Percentiles rank a stretch among this genome's conserved stretches.
Conservation (phyloP, 2,113 vertebrate genomes). For the Daboia siamensis region DNA sequence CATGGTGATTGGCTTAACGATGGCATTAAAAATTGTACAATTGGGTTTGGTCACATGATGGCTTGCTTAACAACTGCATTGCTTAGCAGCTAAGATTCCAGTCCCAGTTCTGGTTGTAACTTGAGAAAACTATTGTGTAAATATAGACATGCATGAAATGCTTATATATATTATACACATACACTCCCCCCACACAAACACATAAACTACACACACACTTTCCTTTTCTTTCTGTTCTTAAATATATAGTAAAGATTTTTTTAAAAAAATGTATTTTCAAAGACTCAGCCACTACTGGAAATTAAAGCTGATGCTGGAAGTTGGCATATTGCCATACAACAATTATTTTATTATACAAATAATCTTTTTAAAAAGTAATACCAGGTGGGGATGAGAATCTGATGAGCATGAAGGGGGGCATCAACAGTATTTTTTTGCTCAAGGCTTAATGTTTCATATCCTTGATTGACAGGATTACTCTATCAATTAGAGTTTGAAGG, state of each 20-base stretch:
- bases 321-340: not conserved
- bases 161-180: not conserved
- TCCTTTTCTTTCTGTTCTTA: not conserved
- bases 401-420: not conserved
- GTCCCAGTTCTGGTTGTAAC: not conserved
- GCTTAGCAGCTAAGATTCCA: not conserved
- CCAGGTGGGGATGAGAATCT: not conserved
- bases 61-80: not conserved
- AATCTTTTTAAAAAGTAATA: not conserved
- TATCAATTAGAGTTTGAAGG: not conserved
- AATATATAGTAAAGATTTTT: not conserved
- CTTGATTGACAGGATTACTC: not conserved
- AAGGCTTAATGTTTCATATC: not conserved
- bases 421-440: not conserved
- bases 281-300: not conserved
- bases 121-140: not conserved
- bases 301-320: not conserved
- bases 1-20: not conserved
- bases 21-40: not conserved
- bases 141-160: not conserved
- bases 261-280: not conserved
- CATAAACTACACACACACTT: not conserved
- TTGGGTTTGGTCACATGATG: not conserved
- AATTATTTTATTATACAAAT: not conserved
- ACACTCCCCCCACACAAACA: not conserved